Percentiles rank a stretch among this genome's conserved stretches.
phyloP scores from a whole-genome alignment of 2,797 vertebrate species.

The Falco peregrinus region DNA sequence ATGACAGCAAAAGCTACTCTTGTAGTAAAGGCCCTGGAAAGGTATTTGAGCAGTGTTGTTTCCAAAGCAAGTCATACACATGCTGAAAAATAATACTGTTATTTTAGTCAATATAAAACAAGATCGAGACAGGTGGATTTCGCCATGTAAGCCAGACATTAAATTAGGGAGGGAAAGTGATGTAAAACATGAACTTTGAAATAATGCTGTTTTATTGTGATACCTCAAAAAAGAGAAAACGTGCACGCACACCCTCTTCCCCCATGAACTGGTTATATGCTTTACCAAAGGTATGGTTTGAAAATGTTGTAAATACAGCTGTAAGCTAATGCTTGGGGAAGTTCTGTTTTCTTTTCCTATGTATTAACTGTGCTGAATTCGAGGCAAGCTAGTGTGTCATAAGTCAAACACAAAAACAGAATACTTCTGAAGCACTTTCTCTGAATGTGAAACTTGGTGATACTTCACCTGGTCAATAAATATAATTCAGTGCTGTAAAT shows the following conservation, averaged over 20 bases:
- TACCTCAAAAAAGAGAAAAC: background rate
- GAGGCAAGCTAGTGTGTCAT: background rate
- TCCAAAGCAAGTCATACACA: background rate
- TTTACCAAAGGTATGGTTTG: background rate
- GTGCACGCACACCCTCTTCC: fast-evolving
- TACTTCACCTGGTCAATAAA: background rate
- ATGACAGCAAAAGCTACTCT: background rate
- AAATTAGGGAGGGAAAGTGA: background rate
- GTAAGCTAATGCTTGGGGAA: background rate
- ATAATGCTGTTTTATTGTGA: background rate
- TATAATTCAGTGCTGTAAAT: background rate
- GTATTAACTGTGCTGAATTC: background rate
- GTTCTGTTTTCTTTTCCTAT: background rate
- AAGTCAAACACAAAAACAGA: background rate
- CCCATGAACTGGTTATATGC: background rate
- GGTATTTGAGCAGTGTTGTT: background rate
- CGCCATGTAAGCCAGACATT: background rate
- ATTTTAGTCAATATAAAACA: background rate
- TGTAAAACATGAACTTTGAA: background rate
- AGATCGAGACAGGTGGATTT: background rate
- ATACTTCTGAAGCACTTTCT: background rate
- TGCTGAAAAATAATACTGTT: background rate
- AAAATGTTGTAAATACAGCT: background rate
- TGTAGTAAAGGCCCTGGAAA: background rate
- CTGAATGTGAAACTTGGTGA: background rate